These are phyloP conservation scores for Sceliomorpha sp. DNA, from an alignment of 2,888 invertebrate genomes.

Conservation along the genomic window DNA sequence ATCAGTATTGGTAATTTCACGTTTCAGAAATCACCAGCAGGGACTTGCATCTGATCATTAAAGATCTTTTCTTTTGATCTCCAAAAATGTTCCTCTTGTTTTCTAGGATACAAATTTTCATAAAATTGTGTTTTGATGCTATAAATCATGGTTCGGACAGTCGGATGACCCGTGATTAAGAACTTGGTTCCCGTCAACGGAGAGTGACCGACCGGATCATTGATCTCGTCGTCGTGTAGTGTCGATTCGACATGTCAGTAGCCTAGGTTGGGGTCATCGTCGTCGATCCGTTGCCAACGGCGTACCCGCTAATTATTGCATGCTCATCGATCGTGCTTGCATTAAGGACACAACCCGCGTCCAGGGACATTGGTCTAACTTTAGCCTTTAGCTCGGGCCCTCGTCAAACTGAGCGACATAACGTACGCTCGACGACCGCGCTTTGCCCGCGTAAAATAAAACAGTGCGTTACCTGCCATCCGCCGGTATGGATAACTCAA, in stretches of 20 bases:
- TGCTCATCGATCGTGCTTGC: conserved; percentile 67
- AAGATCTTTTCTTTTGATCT: too few species aligned
- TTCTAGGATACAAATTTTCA: too few species aligned
- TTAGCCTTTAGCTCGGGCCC: conserved; percentile 73
- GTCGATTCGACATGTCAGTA: conserved; percentile 41
- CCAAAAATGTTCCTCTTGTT: too few species aligned
- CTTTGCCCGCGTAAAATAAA: conserved; percentile 71
- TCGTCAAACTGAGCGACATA: conserved; percentile 66
- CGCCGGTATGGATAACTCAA: conserved; percentile 67
- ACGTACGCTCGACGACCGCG: conserved; percentile 59
- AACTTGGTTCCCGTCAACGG: conserved; percentile 11
- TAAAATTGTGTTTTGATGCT: too few species aligned
- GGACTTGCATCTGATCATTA: too few species aligned
- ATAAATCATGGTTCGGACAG: too few species aligned
- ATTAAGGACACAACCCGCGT: conserved; percentile 65
- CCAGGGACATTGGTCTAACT: conserved; percentile 78
- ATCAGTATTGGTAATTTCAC: too few species aligned
- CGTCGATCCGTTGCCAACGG: conserved; percentile 55
- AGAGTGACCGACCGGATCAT: conserved; percentile 36
- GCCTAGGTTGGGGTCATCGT: conserved; percentile 49
- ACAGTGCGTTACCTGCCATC: conserved; percentile 69
- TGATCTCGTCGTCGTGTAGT: conserved; percentile 32
- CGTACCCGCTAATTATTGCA: conserved; percentile 66
- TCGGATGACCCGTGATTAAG: conserved; percentile 42
- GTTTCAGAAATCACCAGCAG: too few species aligned